phyloP scores from a whole-genome alignment of 2,113 vertebrate species.

The Perccottus glenii region DNA sequence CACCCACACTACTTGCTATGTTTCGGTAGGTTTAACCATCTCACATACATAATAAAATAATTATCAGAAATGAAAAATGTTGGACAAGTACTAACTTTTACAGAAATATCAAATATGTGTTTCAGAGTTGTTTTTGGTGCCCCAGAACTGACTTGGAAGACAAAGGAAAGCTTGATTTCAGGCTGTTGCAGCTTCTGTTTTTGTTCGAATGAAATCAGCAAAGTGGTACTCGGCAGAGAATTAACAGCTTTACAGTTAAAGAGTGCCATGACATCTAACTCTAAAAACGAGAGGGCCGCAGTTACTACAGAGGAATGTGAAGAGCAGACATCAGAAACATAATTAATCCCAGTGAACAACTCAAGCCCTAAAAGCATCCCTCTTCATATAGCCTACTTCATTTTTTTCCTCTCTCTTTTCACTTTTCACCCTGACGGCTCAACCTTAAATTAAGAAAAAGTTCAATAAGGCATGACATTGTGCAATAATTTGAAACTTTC shows the following conservation, averaged over 20 bases:
- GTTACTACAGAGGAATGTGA: background rate
- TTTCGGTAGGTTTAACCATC: too few relatives aligned
- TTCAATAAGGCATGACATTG: constrained; percentile 59
- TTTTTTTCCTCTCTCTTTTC: constrained; percentile 10
- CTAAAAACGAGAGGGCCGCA: constrained; percentile 3
- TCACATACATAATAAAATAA: too few relatives aligned
- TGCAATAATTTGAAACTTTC: constrained; percentile 73
- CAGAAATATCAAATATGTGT: background rate
- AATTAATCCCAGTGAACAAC: constrained; percentile 32
- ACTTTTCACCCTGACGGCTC: constrained; percentile 26
- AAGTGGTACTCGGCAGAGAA: background rate
- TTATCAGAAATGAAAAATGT: too few relatives aligned
- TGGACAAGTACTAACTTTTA: background rate
- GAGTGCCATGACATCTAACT: background rate
- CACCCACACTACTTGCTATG: too few relatives aligned
- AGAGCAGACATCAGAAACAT: constrained; percentile 2
- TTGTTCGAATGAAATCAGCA: constrained; percentile 18
- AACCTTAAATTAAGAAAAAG: constrained; percentile 55
- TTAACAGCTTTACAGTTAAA: constrained; percentile 8
- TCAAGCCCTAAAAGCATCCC: constrained; percentile 18
- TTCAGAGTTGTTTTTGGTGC: background rate
- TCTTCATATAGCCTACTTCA: constrained; percentile 5
- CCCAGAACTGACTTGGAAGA: background rate
- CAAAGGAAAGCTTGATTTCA: background rate
- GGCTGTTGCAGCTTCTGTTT: background rate